These are phyloP conservation scores for Edolisoma coerulescens DNA, from an alignment of 2,113 vertebrate species.

Conservation along the genomic window DNA sequence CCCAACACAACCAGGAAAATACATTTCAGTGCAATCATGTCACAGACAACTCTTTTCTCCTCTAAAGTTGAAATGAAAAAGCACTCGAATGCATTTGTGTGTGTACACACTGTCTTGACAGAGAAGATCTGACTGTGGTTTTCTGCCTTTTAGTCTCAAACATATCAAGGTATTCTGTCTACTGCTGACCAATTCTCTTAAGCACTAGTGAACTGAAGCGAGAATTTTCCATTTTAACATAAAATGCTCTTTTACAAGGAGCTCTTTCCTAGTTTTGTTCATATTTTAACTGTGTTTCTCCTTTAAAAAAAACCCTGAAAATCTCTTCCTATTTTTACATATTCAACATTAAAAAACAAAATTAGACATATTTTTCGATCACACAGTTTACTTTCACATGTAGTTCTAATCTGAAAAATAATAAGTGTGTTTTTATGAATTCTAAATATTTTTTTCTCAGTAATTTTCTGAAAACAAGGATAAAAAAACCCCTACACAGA, in stretches of 20 bases:
- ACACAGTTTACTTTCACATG: not conserved
- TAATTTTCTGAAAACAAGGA: not conserved
- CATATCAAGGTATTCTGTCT: not conserved
- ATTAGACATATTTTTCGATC: not conserved
- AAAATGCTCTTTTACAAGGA: not conserved
- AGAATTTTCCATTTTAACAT: not conserved
- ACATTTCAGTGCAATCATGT: not conserved
- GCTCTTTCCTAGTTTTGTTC: not conserved
- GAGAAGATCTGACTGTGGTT: not conserved
- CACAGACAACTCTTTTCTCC: not conserved
- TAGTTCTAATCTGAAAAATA: not conserved
- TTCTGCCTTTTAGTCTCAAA: not conserved
- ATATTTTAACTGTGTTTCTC: not conserved
- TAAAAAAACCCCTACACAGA: not conserved
- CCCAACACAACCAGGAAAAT: not conserved
- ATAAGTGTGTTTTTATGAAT: not conserved
- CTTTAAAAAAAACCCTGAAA: not conserved
- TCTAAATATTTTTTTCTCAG: not conserved
- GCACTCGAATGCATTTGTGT: not conserved
- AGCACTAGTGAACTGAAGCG: not conserved
- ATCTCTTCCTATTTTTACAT: not conserved
- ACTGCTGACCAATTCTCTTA: not conserved
- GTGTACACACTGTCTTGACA: not conserved
- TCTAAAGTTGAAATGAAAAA: not conserved
- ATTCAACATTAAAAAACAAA: not conserved